phyloP scores from a whole-genome alignment of 2,888 invertebrate species.

The Tortrix viridana region DNA sequence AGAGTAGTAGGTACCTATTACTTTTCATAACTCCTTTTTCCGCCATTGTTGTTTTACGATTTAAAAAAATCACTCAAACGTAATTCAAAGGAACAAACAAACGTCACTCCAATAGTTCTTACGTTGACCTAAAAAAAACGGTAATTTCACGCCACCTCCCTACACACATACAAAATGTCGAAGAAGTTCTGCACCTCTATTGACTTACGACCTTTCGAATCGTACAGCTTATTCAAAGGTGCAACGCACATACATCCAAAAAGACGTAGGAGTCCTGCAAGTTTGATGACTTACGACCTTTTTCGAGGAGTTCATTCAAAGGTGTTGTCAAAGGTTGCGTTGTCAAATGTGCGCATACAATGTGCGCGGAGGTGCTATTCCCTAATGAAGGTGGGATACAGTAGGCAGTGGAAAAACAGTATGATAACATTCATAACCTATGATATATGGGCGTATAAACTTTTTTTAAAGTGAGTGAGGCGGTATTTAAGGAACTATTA shows the following conservation, averaged over 20 bases:
- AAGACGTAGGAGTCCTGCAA: neutral
- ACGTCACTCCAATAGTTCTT: conserved; percentile 5
- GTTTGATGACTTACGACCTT: conserved; percentile 3
- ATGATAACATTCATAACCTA: neutral
- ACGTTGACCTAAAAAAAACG: conserved; percentile 30
- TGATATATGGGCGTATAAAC: too few species aligned
- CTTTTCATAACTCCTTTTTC: too few species aligned
- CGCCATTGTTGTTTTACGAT: too few species aligned
- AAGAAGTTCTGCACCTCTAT: neutral
- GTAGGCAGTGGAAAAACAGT: conserved; percentile 18
- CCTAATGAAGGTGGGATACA: conserved; percentile 27
- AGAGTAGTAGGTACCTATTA: too few species aligned
- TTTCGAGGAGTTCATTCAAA: neutral
- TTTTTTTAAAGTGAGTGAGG: too few species aligned
- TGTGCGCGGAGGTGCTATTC: conserved; percentile 28
- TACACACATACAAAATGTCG: neutral
- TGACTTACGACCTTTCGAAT: neutral
- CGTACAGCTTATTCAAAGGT: too few species aligned
- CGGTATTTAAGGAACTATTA: too few species aligned
- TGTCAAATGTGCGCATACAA: conserved; percentile 34
- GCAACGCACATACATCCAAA: neutral
- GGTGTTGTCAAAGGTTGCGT: conserved; percentile 31
- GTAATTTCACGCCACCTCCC: conserved; percentile 23
- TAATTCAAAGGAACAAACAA: too few species aligned
- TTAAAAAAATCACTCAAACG: too few species aligned